Conservation (phyloP, 2,888 invertebrate genomes). For the Argyra leucocephala region DNA sequence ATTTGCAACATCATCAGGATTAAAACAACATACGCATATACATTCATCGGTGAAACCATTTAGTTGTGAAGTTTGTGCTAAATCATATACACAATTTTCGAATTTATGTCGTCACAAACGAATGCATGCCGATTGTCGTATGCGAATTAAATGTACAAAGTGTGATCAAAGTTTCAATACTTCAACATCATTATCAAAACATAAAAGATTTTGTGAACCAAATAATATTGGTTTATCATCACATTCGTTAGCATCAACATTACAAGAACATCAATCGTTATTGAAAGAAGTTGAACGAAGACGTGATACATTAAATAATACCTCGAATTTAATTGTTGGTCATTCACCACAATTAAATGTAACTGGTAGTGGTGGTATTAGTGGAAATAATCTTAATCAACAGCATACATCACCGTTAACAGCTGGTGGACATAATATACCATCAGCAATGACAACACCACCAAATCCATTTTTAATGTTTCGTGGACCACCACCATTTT, state of each 20-base stretch:
- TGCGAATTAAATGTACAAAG: slow-evolving; percentile 87
- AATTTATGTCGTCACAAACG: slow-evolving; percentile 99
- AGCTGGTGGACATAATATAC: slow-evolving; percentile 22
- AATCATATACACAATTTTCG: slow-evolving; percentile 98
- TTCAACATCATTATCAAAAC: slow-evolving; percentile 84
- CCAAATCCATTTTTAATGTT: slow-evolving; percentile 63
- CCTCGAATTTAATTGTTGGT: slow-evolving; percentile 21
- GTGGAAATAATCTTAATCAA: slow-evolving; percentile 46
- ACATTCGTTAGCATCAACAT: slow-evolving; percentile 33
- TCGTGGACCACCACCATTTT: slow-evolving; percentile 56
- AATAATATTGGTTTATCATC: slow-evolving; percentile 43
- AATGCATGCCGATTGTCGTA: slow-evolving; percentile 94
- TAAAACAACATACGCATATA: slow-evolving; percentile 98
- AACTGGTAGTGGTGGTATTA: neutral
- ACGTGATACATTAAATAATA: slow-evolving; percentile 19
- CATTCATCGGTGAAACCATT: slow-evolving; percentile 98
- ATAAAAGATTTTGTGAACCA: slow-evolving; percentile 92
- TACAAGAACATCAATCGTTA: slow-evolving; percentile 36
- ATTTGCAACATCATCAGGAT: slow-evolving; percentile 92
- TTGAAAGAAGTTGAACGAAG: slow-evolving; percentile 20
- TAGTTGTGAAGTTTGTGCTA: slow-evolving; percentile 92
- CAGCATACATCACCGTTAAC: slow-evolving; percentile 29
- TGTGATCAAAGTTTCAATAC: slow-evolving; percentile 90
- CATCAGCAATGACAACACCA: slow-evolving; percentile 45
- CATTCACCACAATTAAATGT: neutral